phyloP scores from a whole-genome alignment of 2,888 invertebrate genomes.

The Andrena dorsata region DNA sequence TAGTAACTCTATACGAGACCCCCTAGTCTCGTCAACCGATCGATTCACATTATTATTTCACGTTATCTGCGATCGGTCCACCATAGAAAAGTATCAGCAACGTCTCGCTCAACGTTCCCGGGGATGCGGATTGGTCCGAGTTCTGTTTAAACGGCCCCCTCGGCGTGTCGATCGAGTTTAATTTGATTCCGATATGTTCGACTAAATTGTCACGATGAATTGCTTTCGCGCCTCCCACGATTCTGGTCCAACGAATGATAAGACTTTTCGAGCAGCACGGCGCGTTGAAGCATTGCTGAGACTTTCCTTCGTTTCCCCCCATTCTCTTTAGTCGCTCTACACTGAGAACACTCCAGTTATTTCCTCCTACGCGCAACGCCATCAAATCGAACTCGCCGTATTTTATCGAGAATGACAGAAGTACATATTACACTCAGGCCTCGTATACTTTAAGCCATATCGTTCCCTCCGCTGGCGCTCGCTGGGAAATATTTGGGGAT shows the following conservation, averaged over 20 bases:
- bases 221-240: constrained; percentile 4
- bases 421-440: constrained; percentile 22
- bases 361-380: not conserved
- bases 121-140: constrained; percentile 36
- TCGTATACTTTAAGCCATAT: constrained; percentile 39
- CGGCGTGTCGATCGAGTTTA: constrained; percentile 14
- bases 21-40: constrained; percentile 66
- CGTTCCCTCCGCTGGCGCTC: not conserved
- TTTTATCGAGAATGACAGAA: constrained; percentile 62
- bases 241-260: constrained; percentile 44
- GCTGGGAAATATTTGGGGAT: constrained; percentile 18
- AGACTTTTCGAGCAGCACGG: not conserved
- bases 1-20: constrained; percentile 70
- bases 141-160: not conserved
- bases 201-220: constrained; percentile 25
- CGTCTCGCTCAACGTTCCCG: not conserved
- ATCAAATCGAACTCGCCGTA: constrained; percentile 34
- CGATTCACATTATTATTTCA: not conserved
- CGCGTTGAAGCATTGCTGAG: constrained; percentile 12
- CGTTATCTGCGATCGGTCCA: not conserved
- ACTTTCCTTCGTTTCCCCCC: not conserved
- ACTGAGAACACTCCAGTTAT: not conserved
- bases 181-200: constrained; percentile 57
- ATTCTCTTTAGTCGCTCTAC: not conserved
- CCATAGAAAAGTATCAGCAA: constrained; percentile 39